Conservation (phyloP, 2,113 vertebrate genomes). For the Corvus cornix region DNA sequence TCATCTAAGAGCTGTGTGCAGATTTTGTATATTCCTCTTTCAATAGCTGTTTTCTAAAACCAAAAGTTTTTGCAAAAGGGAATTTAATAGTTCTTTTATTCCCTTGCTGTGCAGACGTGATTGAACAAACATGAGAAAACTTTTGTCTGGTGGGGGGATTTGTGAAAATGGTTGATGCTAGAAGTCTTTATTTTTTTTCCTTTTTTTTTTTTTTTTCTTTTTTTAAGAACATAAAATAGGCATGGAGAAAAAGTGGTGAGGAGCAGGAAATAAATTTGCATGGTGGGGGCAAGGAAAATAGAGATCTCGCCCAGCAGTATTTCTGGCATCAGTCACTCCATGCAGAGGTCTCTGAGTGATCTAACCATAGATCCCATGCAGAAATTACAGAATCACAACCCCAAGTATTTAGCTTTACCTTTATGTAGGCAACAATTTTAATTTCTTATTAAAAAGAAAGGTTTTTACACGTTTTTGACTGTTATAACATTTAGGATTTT, state of each 20-base stretch:
- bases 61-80: background rate
- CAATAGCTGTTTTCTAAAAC: background rate
- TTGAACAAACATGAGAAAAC: background rate
- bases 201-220: background rate
- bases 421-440: background rate
- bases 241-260: background rate
- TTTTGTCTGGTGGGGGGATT: background rate
- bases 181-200: background rate
- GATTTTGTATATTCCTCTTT: constrained; percentile 24
- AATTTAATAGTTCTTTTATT: background rate
- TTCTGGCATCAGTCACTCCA: background rate
- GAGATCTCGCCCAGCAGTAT: background rate
- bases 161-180: background rate
- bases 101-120: background rate
- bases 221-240: background rate
- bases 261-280: background rate
- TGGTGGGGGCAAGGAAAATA: background rate
- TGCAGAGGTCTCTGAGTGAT: background rate
- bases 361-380: background rate
- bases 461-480: background rate
- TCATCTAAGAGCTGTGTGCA: constrained; percentile 18
- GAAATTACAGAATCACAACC: background rate
- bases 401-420: background rate
- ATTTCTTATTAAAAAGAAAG: background rate
- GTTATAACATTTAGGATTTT: background rate